A percentile compares a stretch with the other conserved stretches of the same genome.
These are phyloP conservation scores for Ardeotis arabs DNA, from an alignment of 2,113 vertebrate species.

Conservation along the genomic window DNA sequence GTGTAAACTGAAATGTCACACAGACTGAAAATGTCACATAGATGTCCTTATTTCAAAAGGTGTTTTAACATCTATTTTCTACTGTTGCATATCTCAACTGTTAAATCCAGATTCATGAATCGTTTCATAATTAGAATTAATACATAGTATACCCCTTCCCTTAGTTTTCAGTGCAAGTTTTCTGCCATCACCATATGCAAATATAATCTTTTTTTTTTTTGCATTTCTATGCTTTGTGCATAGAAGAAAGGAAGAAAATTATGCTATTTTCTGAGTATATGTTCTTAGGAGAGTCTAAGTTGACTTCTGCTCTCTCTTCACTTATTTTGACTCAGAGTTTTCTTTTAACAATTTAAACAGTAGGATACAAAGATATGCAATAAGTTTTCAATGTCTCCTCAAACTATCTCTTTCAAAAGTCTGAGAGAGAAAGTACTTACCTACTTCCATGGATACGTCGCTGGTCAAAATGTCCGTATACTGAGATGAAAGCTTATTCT, in stretches of 20 bases:
- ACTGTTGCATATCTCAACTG: not conserved
- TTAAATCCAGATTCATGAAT: not conserved
- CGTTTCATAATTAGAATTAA: not conserved
- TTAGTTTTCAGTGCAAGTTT: not conserved
- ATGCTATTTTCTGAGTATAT: not conserved
- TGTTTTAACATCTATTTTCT: not conserved
- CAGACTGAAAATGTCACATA: not conserved
- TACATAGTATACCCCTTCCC: not conserved
- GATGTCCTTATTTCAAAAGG: not conserved
- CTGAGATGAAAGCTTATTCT: not conserved
- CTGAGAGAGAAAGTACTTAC: not conserved
- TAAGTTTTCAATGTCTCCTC: not conserved
- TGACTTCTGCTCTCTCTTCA: not conserved
- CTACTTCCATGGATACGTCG: not conserved
- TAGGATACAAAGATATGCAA: not conserved
- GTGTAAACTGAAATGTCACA: not conserved
- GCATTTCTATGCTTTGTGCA: not conserved
- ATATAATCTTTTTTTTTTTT: not conserved
- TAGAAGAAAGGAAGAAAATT: not conserved
- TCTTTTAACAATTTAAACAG: not conserved
- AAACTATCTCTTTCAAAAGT: not conserved
- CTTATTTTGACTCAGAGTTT: not conserved
- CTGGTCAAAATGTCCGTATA: not conserved
- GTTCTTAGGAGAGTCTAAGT: not conserved
- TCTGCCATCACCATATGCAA: not conserved